Percentiles rank a stretch among this genome's conserved stretches.
Evolutionary conservation across 35 echinoderm and acorn worm species (phyloP).

Genomic region (Heliocidaris tuberculata): DNA sequence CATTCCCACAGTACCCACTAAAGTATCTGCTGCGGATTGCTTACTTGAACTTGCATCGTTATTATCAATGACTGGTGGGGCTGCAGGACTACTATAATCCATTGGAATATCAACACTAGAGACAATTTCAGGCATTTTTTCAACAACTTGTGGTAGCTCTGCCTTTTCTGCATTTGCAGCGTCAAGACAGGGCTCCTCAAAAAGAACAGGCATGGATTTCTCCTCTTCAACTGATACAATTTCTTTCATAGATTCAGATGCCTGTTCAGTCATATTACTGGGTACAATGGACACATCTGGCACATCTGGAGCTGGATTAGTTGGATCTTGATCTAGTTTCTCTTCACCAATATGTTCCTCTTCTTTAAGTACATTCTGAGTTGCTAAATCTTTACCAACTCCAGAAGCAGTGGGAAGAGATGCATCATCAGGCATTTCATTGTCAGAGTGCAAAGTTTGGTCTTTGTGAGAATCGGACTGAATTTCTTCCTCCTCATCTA

Average conservation of each 20-base stretch:
- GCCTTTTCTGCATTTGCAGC: background rate
- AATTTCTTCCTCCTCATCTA: background rate
- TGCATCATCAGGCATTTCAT: background rate
- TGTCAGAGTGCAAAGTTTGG: background rate
- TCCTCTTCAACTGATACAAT: background rate
- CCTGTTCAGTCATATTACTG: background rate
- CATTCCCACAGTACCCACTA: background rate
- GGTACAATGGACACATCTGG: background rate
- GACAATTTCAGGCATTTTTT: background rate
- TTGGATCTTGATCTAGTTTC: background rate
- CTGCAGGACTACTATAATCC: background rate
- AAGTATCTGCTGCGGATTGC: background rate
- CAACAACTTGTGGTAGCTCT: background rate
- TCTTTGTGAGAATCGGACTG: background rate
- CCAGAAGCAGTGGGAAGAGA: background rate
- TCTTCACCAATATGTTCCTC: background rate
- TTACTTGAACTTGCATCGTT: background rate
- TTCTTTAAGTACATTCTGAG: background rate
- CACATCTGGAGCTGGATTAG: background rate
- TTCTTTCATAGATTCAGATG: background rate
- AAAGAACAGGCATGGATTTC: background rate
- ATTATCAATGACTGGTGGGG: background rate
- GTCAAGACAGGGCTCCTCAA: background rate
- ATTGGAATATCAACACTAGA: background rate
- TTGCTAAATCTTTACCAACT: background rate